phyloP scores from a whole-genome alignment of 2,113 vertebrate species.

The Leptocoma aspasia region DNA sequence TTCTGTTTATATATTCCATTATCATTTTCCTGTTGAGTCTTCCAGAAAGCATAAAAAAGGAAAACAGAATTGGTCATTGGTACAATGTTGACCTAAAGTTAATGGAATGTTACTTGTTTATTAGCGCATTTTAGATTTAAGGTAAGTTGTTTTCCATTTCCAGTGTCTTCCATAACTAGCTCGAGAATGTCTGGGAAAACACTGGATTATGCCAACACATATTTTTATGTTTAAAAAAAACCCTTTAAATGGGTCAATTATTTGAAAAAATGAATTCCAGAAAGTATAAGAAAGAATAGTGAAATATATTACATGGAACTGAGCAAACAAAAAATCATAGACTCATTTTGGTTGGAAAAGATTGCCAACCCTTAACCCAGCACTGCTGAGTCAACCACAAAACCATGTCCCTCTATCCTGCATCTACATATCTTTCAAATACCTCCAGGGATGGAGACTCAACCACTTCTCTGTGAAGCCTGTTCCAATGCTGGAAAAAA shows the following conservation, averaged over 20 bases:
- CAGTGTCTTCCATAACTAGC: background rate
- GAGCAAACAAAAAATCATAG: background rate
- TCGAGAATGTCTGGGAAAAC: background rate
- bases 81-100: background rate
- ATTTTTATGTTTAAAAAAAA: background rate
- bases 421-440: background rate
- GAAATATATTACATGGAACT: background rate
- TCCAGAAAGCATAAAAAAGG: background rate
- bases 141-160: background rate
- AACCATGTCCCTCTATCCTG: background rate
- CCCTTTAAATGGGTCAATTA: rapidly evolving
- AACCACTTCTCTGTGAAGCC: background rate
- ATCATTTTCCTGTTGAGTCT: background rate
- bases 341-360: background rate
- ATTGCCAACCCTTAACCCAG: background rate
- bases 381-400: background rate
- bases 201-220: background rate
- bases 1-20: background rate
- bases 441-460: background rate
- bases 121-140: background rate
- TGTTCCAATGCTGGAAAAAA: background rate
- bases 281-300: background rate
- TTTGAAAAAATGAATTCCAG: rapidly evolving
- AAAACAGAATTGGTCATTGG: background rate
- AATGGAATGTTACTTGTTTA: background rate